A percentile compares a stretch with the other conserved stretches of the same genome.
These are phyloP conservation scores for Falco biarmicus DNA, from an alignment of 2,797 vertebrate genomes.

Conservation along the genomic window DNA sequence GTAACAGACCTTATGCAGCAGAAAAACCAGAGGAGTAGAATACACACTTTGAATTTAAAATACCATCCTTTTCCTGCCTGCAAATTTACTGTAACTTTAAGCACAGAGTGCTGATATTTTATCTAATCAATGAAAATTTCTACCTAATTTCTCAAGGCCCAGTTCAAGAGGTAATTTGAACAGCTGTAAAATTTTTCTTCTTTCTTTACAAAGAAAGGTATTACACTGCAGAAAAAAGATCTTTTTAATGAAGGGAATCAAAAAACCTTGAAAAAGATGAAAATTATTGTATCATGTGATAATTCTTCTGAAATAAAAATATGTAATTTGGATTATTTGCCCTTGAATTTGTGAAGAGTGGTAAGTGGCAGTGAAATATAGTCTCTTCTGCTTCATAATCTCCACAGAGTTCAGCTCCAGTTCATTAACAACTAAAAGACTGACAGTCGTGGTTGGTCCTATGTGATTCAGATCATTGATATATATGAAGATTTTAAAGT, in stretches of 20 bases:
- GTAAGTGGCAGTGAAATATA: neutral
- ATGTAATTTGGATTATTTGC: neutral
- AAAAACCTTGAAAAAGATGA: neutral
- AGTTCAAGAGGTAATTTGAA: constrained; percentile 31
- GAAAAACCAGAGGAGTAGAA: neutral
- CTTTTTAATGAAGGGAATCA: neutral
- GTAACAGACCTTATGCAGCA: neutral
- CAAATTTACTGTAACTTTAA: constrained; percentile 13
- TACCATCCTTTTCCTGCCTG: neutral
- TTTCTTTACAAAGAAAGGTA: neutral
- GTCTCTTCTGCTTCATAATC: neutral
- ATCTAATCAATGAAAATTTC: constrained; percentile 53
- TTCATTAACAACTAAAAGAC: neutral
- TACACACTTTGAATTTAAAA: neutral
- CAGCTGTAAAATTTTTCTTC: constrained; percentile 26
- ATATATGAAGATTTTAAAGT: neutral
- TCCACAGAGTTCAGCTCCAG: neutral
- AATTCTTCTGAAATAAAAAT: neutral
- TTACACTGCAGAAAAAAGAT: neutral
- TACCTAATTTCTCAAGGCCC: constrained; percentile 46
- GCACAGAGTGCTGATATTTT: constrained; percentile 15
- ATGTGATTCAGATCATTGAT: neutral
- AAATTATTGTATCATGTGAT: neutral
- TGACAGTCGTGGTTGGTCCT: neutral
- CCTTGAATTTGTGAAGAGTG: neutral